Percentiles rank a stretch among this genome's conserved stretches.
phyloP scores from a whole-genome alignment of 2,113 vertebrate species.

The Lota lota region DNA sequence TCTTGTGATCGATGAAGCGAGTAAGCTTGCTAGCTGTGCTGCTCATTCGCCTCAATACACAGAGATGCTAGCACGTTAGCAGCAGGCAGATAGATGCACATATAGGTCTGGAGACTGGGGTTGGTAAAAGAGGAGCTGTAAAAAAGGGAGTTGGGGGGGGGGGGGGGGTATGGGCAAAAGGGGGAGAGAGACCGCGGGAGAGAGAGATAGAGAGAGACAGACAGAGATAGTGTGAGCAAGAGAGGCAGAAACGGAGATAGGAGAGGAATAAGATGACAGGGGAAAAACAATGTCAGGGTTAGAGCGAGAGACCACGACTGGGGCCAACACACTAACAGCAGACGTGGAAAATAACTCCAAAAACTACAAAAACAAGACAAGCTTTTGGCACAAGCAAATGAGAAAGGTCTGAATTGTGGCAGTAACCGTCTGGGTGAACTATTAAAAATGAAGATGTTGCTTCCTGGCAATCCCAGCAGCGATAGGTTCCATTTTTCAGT shows the following conservation, averaged over 20 bases:
- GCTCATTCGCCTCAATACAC: slow-evolving; percentile 80
- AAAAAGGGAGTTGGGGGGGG: not conserved
- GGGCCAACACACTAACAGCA: no score
- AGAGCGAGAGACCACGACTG: no score
- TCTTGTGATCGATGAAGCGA: no score
- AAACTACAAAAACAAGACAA: no score
- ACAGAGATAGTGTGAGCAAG: not conserved
- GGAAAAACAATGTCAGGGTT: not conserved
- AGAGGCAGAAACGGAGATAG: not conserved
- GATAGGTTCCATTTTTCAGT: no score
- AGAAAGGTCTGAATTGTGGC: no score
- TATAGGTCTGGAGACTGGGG: slow-evolving; percentile 54
- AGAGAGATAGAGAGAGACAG: not conserved
- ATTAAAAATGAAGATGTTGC: no score
- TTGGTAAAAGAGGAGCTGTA: not conserved
- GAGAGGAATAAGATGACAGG: not conserved
- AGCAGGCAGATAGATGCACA: slow-evolving; percentile 10
- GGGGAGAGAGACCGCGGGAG: no score
- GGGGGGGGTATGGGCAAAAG: not conserved
- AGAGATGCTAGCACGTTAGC: slow-evolving; percentile 41
- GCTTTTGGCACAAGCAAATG: no score
- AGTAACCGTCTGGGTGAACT: no score
- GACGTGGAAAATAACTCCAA: no score
- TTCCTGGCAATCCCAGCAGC: no score
- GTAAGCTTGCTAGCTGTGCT: slow-evolving; percentile 56